Base-by-base conservation (phyloP, 2,888 invertebrate species). In the Eupeodes latifasciatus region DNA sequence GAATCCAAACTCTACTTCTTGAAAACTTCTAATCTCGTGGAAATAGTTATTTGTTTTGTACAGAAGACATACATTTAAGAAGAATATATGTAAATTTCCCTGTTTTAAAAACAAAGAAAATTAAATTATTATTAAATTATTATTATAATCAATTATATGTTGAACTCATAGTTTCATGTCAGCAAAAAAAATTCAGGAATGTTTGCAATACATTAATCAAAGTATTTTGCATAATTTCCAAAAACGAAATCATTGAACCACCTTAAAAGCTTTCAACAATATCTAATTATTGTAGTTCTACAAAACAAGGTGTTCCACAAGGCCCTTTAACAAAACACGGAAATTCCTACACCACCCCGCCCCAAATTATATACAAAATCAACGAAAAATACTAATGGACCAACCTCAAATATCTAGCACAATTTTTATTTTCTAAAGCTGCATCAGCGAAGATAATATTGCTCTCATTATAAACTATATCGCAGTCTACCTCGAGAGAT, bases 301-400 rank as follows among this genome's bases (percentile, higher is more conserved):
- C 5, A 69, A 40, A 74, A 76, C 72, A 78, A 78, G 71, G 36
- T 74, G 69, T 69, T 64, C 75, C 74, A 34, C 12, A 66, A 40
- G 59, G 66, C 59, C 72, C 51, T 74, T 81, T 62, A 3, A 12
- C 44, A 12, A 69, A 69, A 79, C 16, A 76, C 59, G 64, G 69
- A 84, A 75, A 79, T 69, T 66, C 61, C 34, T 36, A 12, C 44
- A 36, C 67, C 14, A 53, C 51, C 34, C 61, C 27, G 27, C 27
- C 27, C 27, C 27, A 27, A 40, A 27, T 67, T 53, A 53, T 62
- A 40, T 40, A 40, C 27, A 44, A 4, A n/a, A 11, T 57, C 10
- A 47, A 47, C n/a, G 34, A 2, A 16, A 19, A 62, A 69, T 64
- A 36, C 44, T 67, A 67, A 62, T 69, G 34, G 72, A 61, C 67